Conservation (phyloP, 2,113 vertebrate species). For the Sardina pilchardus region DNA sequence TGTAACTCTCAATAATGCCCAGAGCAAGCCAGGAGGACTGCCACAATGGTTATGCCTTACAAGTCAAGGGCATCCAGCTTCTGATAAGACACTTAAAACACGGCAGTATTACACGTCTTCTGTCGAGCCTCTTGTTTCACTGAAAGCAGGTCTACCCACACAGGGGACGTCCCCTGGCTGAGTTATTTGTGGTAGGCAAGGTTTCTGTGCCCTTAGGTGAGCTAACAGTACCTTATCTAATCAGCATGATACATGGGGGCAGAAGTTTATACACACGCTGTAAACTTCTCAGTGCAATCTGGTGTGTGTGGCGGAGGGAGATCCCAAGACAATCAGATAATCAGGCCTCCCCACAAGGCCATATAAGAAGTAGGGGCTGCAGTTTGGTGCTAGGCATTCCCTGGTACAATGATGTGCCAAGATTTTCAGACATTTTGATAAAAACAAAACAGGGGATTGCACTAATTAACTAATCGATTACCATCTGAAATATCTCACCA, state of each 20-base stretch:
- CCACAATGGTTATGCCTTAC: background rate
- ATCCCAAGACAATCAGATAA: background rate
- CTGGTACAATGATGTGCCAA: background rate
- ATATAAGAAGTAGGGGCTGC: background rate
- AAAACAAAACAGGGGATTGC: background rate
- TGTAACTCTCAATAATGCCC: too few species aligned
- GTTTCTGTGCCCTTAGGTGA: background rate
- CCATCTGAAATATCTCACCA: background rate
- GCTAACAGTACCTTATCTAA: background rate
- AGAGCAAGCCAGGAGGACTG: too few species aligned
- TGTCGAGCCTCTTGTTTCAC: background rate
- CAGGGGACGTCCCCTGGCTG: background rate
- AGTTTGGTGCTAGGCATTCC: background rate
- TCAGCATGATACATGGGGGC: background rate
- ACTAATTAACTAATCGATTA: background rate
- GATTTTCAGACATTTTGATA: background rate
- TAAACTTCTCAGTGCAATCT: background rate
- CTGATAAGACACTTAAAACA: background rate
- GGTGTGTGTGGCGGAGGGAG: background rate
- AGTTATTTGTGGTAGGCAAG: background rate
- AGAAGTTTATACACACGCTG: background rate
- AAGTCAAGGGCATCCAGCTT: background rate
- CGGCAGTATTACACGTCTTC: background rate
- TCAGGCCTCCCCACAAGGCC: background rate
- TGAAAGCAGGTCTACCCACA: background rate